Conservation (phyloP, 2,888 invertebrate species). For the Altica lythri region DNA sequence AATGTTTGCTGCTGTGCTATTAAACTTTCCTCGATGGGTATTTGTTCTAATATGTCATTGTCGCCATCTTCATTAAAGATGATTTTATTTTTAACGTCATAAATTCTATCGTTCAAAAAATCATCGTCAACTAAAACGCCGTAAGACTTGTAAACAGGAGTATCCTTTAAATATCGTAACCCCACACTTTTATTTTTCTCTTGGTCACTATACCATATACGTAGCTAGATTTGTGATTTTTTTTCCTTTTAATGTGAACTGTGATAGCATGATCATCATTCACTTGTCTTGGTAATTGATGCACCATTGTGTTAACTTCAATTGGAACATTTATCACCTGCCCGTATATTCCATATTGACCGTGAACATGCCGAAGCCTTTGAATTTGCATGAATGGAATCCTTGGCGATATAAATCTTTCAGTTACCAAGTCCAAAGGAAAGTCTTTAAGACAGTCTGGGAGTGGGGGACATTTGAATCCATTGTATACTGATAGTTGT, state of each 20-base stretch:
- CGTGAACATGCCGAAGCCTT: constrained; percentile 37
- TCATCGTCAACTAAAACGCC: constrained; percentile 9
- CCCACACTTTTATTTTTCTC: constrained; percentile 14
- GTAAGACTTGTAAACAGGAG: constrained; percentile 15
- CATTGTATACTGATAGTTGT: constrained; percentile 33
- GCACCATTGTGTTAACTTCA: constrained; percentile 26
- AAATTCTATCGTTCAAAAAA: not conserved
- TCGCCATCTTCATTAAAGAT: too few species aligned
- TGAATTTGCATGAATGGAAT: constrained; percentile 31
- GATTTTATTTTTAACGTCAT: too few species aligned
- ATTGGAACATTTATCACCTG: constrained; percentile 45
- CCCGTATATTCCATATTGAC: too few species aligned
- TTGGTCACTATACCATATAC: constrained; percentile 6
- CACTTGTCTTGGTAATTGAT: constrained; percentile 16
- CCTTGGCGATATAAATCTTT: constrained; percentile 41
- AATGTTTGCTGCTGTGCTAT: constrained; percentile 19
- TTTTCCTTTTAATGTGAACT: constrained; percentile 2
- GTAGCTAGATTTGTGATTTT: constrained; percentile 15
- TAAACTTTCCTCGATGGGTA: too few species aligned
- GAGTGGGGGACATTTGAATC: constrained; percentile 36
- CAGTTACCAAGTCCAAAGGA: constrained; percentile 34
- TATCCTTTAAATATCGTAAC: constrained; percentile 8
- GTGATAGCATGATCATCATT: constrained; percentile 24
- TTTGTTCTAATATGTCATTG: too few species aligned
- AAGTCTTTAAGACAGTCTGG: constrained; percentile 31